phyloP scores from a whole-genome alignment of 2,797 vertebrate genomes.

The Cryptoprocta ferox region DNA sequence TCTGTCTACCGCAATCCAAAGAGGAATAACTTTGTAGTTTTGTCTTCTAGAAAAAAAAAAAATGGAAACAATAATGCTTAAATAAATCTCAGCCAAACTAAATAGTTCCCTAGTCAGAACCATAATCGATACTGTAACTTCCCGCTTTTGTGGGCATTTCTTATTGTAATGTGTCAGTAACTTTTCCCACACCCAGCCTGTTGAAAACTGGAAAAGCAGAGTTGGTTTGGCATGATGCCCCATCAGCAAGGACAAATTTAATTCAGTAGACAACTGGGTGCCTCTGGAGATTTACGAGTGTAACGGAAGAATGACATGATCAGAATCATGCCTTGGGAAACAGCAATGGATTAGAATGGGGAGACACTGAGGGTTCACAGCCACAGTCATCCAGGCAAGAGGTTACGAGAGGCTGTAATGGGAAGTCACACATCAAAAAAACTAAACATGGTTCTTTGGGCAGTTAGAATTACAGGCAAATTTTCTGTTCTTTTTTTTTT shows the following conservation, averaged over 20 bases:
- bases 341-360: slow-evolving; percentile 45
- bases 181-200: not conserved
- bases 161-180: not conserved
- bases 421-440: not conserved
- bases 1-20: not conserved
- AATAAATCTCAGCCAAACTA: not conserved
- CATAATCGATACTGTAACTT: not conserved
- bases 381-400: slow-evolving; percentile 35
- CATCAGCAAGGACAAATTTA: slow-evolving; percentile 49
- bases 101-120: not conserved
- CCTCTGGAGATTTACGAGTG: slow-evolving; percentile 66
- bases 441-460: not conserved
- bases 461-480: not conserved
- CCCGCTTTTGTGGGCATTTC: not conserved
- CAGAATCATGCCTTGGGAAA: slow-evolving; percentile 56
- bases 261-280: slow-evolving; percentile 74
- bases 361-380: slow-evolving; percentile 40
- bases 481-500: not conserved
- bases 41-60: not conserved
- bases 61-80: not conserved
- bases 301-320: slow-evolving; percentile 55
- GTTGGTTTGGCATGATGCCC: not conserved
- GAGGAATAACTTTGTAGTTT: not conserved
- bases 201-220: not conserved
- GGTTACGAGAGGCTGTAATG: slow-evolving; percentile 13